phyloP scores from a whole-genome alignment of 1,140 invertebrate genomes.

The Holcopasites calliopsidis region DNA sequence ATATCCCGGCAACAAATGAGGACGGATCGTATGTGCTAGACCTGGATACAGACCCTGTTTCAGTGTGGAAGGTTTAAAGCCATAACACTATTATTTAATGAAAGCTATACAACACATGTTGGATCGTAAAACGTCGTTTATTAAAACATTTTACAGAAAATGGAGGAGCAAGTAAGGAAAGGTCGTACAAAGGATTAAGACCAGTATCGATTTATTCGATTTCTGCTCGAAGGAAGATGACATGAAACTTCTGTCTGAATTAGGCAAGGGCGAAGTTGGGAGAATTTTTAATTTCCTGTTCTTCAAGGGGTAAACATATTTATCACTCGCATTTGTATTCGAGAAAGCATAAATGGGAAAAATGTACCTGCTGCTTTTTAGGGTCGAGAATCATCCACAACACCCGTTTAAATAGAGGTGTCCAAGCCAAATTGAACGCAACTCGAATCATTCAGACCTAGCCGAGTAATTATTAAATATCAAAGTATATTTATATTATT shows the following conservation, averaged over 20 bases:
- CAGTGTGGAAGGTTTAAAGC: slow-evolving; percentile 84
- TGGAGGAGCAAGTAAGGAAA: slow-evolving; percentile 86
- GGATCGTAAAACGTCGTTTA: neutral
- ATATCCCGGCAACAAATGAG: slow-evolving; percentile 77
- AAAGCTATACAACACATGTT: slow-evolving; percentile 21
- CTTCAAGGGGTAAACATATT: slow-evolving; percentile 61
- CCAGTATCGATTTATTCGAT: slow-evolving; percentile 83
- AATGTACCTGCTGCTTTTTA: neutral
- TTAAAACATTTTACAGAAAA: slow-evolving; percentile 80
- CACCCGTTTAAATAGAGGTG: too few relatives aligned
- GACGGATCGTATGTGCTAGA: slow-evolving; percentile 85
- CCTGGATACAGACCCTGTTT: slow-evolving; percentile 84
- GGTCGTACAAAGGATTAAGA: slow-evolving; percentile 85
- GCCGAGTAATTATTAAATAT: too few relatives aligned
- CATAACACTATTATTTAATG: slow-evolving; percentile 22
- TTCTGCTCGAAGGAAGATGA: slow-evolving; percentile 81
- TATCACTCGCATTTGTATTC: neutral
- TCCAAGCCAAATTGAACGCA: too few relatives aligned
- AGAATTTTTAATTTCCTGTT: slow-evolving; percentile 82
- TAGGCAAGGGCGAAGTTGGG: slow-evolving; percentile 81
- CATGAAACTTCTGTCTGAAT: slow-evolving; percentile 76
- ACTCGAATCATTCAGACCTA: too few relatives aligned
- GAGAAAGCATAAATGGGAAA: neutral
- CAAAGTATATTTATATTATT: too few relatives aligned
- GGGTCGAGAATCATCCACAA: neutral